Base-by-base conservation (phyloP, 2,888 invertebrate species). In the Sinelater perroti region DNA sequence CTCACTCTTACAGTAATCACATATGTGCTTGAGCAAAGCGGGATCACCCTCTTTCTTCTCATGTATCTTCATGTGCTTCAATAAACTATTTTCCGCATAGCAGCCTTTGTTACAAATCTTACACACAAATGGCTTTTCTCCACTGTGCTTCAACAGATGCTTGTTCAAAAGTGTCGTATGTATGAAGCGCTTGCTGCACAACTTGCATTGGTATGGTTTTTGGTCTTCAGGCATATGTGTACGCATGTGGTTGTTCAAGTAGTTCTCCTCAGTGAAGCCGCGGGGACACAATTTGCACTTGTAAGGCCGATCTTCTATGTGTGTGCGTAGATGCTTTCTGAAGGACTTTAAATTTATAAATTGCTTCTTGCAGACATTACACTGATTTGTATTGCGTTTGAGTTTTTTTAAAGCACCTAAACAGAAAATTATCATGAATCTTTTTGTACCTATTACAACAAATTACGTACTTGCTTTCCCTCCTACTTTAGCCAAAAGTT, bases 121-220 rank as follows among this genome's bases (percentile, higher is more conserved):
- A 64, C 80, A 80, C n/a, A 80, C 73, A 64, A 79, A 79, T 1
- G 80, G 79, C 58, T 80, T 80, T 62, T 80, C 80, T 0, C 78
- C 80, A 13, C 76, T 77, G 58, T 81, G 81, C 50, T 78, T 79
- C 31, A 79, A 69, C 67, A 77, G 71, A 65, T 81, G 81, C 57
- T 81, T 81, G 36, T 72, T 78, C 16, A 81, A 65, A 57, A 80
- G 68, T 5, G 79, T 78, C 24, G 73, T 71, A 57, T 81, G 80
- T 11, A 80, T 78, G 67, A 81, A 81, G 3, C 79, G 70, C 64
- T 78, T 79, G 45, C 78, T 75, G 61, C 81, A 82, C 8, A 78
- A 70, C 46, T 75, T 69, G 62, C 81, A 82, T 57, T 78, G 77
- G 61, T 80, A 79, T 0, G 80, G 79, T 62, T 81, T 82, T 52